Evolutionary conservation across 2,888 invertebrate genomes (phyloP).

Genomic region (Orthosia gracilis): DNA sequence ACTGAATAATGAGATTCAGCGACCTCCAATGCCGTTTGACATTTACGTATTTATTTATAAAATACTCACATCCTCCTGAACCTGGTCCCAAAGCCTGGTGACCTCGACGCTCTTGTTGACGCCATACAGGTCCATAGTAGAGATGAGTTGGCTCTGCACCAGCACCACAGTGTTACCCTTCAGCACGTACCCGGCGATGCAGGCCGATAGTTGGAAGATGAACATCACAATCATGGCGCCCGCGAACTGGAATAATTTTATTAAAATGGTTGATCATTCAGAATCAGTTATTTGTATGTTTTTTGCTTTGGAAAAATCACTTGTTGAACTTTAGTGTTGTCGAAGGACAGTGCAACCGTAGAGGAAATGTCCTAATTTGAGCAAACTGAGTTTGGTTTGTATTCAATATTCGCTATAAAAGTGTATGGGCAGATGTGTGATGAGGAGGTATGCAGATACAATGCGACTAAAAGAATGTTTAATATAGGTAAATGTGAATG

Average conservation of each 20-base stretch:
- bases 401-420: not conserved
- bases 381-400: not conserved
- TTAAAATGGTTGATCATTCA: not conserved
- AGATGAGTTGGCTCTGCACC: constrained; percentile 88
- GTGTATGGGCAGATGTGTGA: not conserved
- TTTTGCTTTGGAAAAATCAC: not conserved
- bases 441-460: not conserved
- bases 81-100: constrained; percentile 91
- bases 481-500: too few relatives aligned
- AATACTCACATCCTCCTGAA: constrained; percentile 91
- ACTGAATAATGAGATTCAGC: too few relatives aligned
- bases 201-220: constrained; percentile 94
- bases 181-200: constrained; percentile 94
- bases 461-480: too few relatives aligned
- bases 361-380: not conserved
- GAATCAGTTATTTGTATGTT: too few relatives aligned
- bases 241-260: constrained; percentile 90
- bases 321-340: not conserved
- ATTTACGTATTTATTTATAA: not conserved
- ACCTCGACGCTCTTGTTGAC: constrained; percentile 79
- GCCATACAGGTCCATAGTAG: constrained; percentile 88
- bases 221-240: constrained; percentile 93
- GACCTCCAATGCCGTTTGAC: too few relatives aligned
- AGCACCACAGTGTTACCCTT: constrained; percentile 89
- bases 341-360: not conserved